These are phyloP conservation scores for Amphipoea oculea DNA, from an alignment of 2,888 invertebrate genomes.

Conservation along the genomic window DNA sequence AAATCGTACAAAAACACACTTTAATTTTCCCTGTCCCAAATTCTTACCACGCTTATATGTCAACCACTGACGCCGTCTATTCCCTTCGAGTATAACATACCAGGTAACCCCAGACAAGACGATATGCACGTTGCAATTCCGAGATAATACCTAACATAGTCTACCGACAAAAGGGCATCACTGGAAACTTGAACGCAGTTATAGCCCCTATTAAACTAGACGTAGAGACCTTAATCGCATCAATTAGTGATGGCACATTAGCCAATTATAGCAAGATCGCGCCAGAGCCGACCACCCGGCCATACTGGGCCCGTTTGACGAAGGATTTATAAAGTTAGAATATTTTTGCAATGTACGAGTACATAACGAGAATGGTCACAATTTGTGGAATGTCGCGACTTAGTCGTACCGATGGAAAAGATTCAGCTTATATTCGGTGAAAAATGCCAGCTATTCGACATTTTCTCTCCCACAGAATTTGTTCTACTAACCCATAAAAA, in stretches of 20 bases:
- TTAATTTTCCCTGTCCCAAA: neutral
- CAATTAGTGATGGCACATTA: conserved; percentile 45
- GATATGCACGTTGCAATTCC: conserved; percentile 30
- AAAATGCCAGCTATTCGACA: conserved; percentile 62
- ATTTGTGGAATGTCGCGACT: conserved; percentile 60
- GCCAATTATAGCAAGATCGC: conserved; percentile 44
- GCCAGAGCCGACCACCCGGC: conserved; percentile 18
- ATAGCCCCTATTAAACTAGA: conserved; percentile 29
- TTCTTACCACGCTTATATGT: neutral
- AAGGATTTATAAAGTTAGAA: conserved; percentile 55
- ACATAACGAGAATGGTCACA: conserved; percentile 56
- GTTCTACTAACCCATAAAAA: conserved; percentile 50
- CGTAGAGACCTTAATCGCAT: conserved; percentile 45
- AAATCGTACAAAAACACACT: neutral
- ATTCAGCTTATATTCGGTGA: conserved; percentile 55
- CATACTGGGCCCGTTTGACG: conserved; percentile 40
- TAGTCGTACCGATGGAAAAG: conserved; percentile 58
- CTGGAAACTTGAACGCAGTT: conserved; percentile 4
- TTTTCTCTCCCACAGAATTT: conserved; percentile 41
- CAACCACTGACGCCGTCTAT: neutral
- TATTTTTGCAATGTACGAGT: conserved; percentile 45
- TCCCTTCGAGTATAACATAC: conserved; percentile 5
- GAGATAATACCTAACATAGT: conserved; percentile 9
- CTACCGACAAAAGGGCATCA: neutral
- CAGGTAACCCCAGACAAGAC: neutral